Base-by-base conservation (phyloP, 2,888 invertebrate genomes). In the Pogonocherus hispidulus region DNA sequence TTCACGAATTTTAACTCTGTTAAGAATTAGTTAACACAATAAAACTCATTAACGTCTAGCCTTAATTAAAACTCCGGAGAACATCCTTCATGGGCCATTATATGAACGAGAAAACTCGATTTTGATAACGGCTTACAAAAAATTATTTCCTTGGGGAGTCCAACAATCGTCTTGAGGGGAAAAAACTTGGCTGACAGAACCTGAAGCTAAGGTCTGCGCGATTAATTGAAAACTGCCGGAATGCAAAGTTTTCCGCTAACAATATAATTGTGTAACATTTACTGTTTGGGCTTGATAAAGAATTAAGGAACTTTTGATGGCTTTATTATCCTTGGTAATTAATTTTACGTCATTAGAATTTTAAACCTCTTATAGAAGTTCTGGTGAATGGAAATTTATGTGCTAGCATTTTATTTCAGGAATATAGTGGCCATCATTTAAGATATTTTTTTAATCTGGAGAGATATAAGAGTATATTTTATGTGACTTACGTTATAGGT, bases 221-320 rank as follows among this genome's bases (percentile, higher is more conserved):
- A 47, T 47, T 47, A 47, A 57, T 27, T 18, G 23, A 23, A 19
- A 47, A 59, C 47, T 59, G 47, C 20, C 47, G 27, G 59, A 20
- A 35, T 18, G 41, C 19, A 44, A 59, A 59, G 19, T 47, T 59
- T 57, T 59, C 32, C 6, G 47, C 59, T 32, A 59, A 47, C 59
- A 59, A 32, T 47, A 47, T 47, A 22, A 47, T 46, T 54, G 47
- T 47, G 47, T 47, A 59, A 59, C 47, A 35, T 59, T 59, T 59
- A 55, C 46, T 63, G 54, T 63, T 55, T 20, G 63, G 19, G 18
- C 5, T 3, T 46, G 55, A 55, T 63, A 55, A 55, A 35, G 55
- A 55, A 63, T 63, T 60, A 60, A 47, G 49, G 37, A 60, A 60
- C 47, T 60, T 60, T 63, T 63, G 52, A 63, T 47, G 27, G 55